Base-by-base conservation (phyloP, 2,888 invertebrate species). In the Bimastos eiseni region DNA sequence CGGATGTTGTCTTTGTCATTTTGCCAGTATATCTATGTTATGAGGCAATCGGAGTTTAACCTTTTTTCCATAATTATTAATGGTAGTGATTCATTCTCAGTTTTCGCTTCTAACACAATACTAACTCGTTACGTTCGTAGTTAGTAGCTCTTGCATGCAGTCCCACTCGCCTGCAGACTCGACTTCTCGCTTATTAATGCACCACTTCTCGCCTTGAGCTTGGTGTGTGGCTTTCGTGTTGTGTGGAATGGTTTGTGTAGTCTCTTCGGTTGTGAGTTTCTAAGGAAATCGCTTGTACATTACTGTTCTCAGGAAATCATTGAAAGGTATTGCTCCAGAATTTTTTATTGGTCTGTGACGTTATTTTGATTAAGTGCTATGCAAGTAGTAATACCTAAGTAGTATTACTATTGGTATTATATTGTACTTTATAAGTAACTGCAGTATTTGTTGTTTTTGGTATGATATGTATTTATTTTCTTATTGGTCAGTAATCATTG, bases 21-120 rank as follows among this genome's bases (percentile, higher is more conserved):
- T 86, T 86, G 86, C 86, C 86, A 86, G 86, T 86, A 86, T 86
- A 86, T 86, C 86, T 86, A 86, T 86, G 86, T 86, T 86, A 86
- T 86, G 86, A 86, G 86, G 86, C 86, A 86, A 86, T 86, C 86
- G 86, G 86, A 86, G 86, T 86, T 86, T 86, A 86, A 86, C 86
- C 86, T 86, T 86, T 86, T 86, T 86, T 86, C 86, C 86, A 86
- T 86, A 86, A 86, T 86, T 86, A 86, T 86, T 86, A 86, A 86
- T 86, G 36, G 86, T 86, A 86, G 86, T 86, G 86, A 86, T 86
- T 70, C 70, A 70, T 70, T 86, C 86, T 86, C 36, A 86, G 86
- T 86, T 86, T 24, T 86, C 37, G 86, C 86, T 86, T 86, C 86
- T 86, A 86, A 86, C 86, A 86, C 34, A 33, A 19, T 86, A 86